Evolutionary conservation across 2,888 invertebrate genomes (phyloP), one percentile per base, ranked within the genome.

Genomic region (Ectemnius continuus): DNA sequence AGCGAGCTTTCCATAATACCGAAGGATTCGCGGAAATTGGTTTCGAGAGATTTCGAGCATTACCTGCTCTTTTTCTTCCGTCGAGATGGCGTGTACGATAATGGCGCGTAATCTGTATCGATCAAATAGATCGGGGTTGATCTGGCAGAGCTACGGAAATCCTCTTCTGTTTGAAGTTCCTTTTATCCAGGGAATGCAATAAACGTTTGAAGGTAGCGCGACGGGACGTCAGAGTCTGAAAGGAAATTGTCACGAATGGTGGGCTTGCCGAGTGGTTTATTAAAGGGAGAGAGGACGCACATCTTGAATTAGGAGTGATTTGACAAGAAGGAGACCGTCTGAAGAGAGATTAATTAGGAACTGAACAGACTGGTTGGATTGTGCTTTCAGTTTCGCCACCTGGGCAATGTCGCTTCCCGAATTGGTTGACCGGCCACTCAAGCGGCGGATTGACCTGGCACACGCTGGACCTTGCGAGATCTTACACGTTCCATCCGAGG

Each of bases 401-500:
- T 75, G 95, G 94, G 90, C 95, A 94, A 91, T 97, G 97, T 91
- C 95, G 96, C 90, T 97, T 97, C 91, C 97, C 97, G 2, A 92
- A 93, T 20, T 97, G 97, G 97, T 93, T 97, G 92, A 96, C 96
- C 80, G 95, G 94, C 87, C 96, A 96, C 85, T 85, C 86, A 26
- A 86, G 81, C 74, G 84, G 80, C 47, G 90, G 90, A 62, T 83
- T 90, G 58, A 91, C 89, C 56, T 97, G 97, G 97, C 97, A 97
- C 91, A 96, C 97, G 61, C 92, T 97, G 88, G 97, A 97, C 93
- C 95, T 96, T 91, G 94, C 95, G 87, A 94, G 95, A 86, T 95
- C 96, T 85, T 97, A 97, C 92, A 95, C 95, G 84, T 97, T 97
- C 92, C 96, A 96, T 91, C 94, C 96, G 90, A 93, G 94, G 80